Percentiles rank a stretch among this genome's conserved stretches.
These are phyloP conservation scores for Rhinichthys osculus DNA, from an alignment of 2,797 vertebrate species.

Conservation along the genomic window DNA sequence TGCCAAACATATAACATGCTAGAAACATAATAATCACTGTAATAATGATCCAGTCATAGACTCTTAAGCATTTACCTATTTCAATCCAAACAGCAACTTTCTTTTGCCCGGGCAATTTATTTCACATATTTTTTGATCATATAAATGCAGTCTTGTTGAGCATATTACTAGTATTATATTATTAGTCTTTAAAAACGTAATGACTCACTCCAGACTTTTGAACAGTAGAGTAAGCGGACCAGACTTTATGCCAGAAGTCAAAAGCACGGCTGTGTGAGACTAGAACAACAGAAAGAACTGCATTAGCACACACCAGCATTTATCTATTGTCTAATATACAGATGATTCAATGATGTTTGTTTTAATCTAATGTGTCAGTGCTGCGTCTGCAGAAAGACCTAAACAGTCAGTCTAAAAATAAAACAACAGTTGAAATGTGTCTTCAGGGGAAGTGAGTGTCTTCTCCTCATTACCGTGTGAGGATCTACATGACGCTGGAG, in stretches of 20 bases:
- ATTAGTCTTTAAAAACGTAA: neutral
- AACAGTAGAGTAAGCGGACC: neutral
- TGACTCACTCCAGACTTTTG: neutral
- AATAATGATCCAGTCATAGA: no score
- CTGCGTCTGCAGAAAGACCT: slow-evolving; percentile 12
- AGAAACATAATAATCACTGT: no score
- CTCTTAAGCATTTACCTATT: no score
- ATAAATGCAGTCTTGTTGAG: neutral
- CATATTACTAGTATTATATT: neutral
- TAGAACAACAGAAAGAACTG: neutral
- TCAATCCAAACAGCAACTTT: no score
- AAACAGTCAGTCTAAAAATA: neutral
- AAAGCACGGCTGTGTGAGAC: slow-evolving; percentile 7
- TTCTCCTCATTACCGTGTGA: slow-evolving; percentile 26
- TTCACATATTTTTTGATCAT: neutral
- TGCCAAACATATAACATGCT: no score
- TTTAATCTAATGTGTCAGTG: slow-evolving; percentile 12
- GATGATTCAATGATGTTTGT: slow-evolving; percentile 10
- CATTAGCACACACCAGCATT: neutral
- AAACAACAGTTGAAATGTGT: slow-evolving; percentile 4
- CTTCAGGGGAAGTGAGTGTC: neutral
- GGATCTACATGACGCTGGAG: slow-evolving; percentile 10
- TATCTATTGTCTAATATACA: neutral
- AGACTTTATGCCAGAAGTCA: neutral
- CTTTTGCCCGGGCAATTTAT: no score